Base-by-base conservation (phyloP, 1,140 invertebrate genomes). In the Drosophila jambulina region DNA sequence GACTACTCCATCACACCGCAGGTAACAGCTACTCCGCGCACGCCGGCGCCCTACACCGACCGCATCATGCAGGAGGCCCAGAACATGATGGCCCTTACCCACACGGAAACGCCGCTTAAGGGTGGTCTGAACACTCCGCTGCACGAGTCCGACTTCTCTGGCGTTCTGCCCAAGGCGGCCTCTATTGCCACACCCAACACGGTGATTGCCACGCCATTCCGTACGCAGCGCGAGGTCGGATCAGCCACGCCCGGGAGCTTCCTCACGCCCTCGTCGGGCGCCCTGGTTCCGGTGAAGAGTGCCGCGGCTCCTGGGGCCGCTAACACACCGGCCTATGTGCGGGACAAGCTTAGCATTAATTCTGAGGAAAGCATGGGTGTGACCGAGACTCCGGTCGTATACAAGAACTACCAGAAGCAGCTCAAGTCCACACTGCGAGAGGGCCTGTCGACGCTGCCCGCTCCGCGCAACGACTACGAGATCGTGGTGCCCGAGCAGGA, bases 31-130 rank as follows among this genome's bases (percentile, higher is more conserved):
- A 99, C 98, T 10, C 97, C 98, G 8, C 94, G 98, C 63, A 99
- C 98, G 3, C 97, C 98, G 1, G 96, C 97, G 3, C 95, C 95
- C 45, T 94, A 93, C 91, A 96, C 94, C 45, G 97, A 98, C 82
- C 91, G 95, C 65, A 95, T 96, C 62, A 94, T 98, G 71, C 95
- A 99, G 95, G 99, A 99, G 94, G 98, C 99, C 0, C 98, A 99
- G 93, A 99, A 99, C 93, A 97, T 99, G 62, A 99, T 99, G 97
- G 99, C 99, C 6, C 93, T 99, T 8, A 98, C 97, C 0, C 98
- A 99, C 92, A 98, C 99, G 1, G 99, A 99, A 84, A 99, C 99
- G 0, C 99, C 99, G 13, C 93, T 99, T 1, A 99, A 99, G 93
- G 97, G 99, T 46, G 99, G 99, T 0, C 83, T 98, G 5, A 99